Conservation (phyloP, 2,888 invertebrate species). For the Clusia tigrina region DNA sequence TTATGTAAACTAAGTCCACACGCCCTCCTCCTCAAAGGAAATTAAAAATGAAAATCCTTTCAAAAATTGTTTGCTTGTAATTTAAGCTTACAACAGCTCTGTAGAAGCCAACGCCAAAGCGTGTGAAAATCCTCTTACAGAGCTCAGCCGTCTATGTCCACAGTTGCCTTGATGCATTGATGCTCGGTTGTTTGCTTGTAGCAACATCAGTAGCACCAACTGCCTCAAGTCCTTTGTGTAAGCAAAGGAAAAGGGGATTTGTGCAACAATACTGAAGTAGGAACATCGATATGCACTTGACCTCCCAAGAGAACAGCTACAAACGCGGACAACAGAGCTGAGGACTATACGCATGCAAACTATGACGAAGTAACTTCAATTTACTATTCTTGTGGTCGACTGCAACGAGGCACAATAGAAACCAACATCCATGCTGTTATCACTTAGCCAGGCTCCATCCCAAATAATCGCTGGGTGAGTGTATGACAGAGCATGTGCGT, state of each 20-base stretch:
- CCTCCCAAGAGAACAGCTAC: too few relatives aligned
- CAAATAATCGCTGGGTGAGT: too few relatives aligned
- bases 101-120: too few relatives aligned
- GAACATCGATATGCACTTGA: constrained; percentile 1
- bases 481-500: constrained; percentile 15
- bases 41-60: neutral
- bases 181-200: neutral
- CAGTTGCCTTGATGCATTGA: neutral
- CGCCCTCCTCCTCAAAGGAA: neutral
- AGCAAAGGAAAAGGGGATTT: neutral
- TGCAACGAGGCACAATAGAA: too few relatives aligned
- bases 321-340: too few relatives aligned
- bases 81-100: neutral
- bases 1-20: too few relatives aligned
- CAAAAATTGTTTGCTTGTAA: constrained; percentile 5
- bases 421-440: too few relatives aligned
- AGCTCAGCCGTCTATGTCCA: neutral
- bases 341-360: too few relatives aligned
- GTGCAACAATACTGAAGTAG: neutral
- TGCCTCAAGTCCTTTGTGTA: neutral
- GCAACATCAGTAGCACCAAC: neutral
- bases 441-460: too few relatives aligned
- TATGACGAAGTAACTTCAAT: too few relatives aligned
- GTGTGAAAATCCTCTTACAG: neutral
- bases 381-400: too few relatives aligned